Conservation (phyloP, 2,888 invertebrate species). For the Tholera decimalis region DNA sequence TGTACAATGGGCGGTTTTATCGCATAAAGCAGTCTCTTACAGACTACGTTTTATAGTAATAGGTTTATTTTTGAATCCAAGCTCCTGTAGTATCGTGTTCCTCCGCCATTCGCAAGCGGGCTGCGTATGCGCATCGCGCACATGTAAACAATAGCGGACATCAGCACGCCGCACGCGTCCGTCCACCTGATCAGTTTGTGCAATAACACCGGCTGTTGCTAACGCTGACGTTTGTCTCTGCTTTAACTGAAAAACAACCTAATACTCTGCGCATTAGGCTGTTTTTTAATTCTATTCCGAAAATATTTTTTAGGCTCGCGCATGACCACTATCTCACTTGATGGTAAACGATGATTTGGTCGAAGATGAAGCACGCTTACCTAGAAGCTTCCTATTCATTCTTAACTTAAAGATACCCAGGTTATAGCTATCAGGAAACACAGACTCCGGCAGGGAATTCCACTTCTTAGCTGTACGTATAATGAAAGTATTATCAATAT, state of each 20-base stretch:
- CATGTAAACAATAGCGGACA: constrained; percentile 55
- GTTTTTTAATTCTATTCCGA: not conserved
- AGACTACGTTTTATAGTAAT: not conserved
- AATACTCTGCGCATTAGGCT: not conserved
- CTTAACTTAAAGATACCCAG: too few species aligned
- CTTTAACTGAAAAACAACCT: constrained; percentile 16
- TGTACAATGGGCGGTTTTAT: too few species aligned
- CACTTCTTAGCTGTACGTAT: too few species aligned
- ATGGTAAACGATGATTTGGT: too few species aligned
- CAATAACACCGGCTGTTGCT: constrained; percentile 53
- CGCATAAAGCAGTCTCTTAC: too few species aligned
- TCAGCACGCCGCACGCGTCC: constrained; percentile 43
- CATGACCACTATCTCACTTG: too few species aligned
- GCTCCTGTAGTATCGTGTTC: constrained; percentile 41
- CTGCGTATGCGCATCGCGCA: constrained; percentile 55
- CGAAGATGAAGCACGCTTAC: too few species aligned
- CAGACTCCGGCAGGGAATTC: too few species aligned
- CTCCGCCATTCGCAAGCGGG: constrained; percentile 31
- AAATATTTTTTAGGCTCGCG: too few species aligned
- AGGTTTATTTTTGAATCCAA: not conserved
- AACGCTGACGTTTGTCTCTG: constrained; percentile 32
- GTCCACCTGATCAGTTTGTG: constrained; percentile 65
- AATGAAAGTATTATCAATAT: too few species aligned
- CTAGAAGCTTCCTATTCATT: too few species aligned
- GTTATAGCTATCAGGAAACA: too few species aligned